Evolutionary conservation across 2,113 vertebrate genomes (phyloP).

Genomic region (Balaeniceps rex): DNA sequence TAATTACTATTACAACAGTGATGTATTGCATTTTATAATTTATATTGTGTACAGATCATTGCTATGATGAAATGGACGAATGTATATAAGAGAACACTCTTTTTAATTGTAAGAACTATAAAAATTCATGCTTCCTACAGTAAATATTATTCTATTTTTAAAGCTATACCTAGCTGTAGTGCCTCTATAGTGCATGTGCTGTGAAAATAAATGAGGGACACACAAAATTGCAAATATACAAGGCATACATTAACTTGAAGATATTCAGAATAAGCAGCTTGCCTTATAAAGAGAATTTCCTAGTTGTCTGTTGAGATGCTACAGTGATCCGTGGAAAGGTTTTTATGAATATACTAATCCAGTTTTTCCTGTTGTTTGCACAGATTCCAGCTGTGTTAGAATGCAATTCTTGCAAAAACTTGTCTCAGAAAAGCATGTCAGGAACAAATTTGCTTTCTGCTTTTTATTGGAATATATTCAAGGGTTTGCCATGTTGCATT

Average conservation of each 20-base stretch:
- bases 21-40: slow-evolving; percentile 19
- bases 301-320: not conserved
- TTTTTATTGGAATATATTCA: not conserved
- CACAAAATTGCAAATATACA: not conserved
- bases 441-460: not conserved
- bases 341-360: not conserved
- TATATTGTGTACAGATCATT: slow-evolving; percentile 20
- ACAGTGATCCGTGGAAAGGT: not conserved
- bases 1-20: slow-evolving; percentile 12
- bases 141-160: not conserved
- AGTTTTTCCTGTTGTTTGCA: not conserved
- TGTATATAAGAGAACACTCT: not conserved
- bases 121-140: not conserved
- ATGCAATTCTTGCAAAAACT: not conserved
- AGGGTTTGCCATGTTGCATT: not conserved
- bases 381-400: not conserved
- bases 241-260: not conserved
- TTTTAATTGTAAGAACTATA: slow-evolving; percentile 21
- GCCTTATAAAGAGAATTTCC: not conserved
- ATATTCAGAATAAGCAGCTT: not conserved
- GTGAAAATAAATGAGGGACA: not conserved
- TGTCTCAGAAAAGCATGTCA: not conserved
- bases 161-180: not conserved
- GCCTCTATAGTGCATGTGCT: not conserved
- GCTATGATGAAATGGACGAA: slow-evolving; percentile 23